These are phyloP conservation scores for Polymixis lichenea DNA, from an alignment of 2,888 invertebrate species.

Conservation along the genomic window DNA sequence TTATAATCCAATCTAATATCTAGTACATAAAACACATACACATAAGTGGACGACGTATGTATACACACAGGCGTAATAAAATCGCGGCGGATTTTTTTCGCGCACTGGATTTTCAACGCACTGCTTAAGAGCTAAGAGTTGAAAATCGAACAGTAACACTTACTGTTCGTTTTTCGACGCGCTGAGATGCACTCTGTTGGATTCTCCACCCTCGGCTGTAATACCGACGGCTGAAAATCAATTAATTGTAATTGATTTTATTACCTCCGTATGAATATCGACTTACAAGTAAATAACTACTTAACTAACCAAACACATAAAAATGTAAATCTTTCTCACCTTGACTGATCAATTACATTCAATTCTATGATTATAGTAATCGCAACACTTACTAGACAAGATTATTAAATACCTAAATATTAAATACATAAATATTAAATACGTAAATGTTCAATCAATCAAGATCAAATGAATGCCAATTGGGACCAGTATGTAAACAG, in stretches of 20 bases:
- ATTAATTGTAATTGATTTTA: no score
- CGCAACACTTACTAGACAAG: constrained; percentile 40
- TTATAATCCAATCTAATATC: constrained; percentile 18
- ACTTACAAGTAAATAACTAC: constrained; percentile 6
- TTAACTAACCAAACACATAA: constrained; percentile 49
- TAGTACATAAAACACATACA: constrained; percentile 12
- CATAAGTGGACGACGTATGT: background rate
- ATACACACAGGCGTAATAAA: no score
- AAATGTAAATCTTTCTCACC: constrained; percentile 60
- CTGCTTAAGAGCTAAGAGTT: no score
- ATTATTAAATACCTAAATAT: constrained; percentile 14
- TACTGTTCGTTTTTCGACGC: no score
- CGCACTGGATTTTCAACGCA: no score
- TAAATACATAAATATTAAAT: constrained; percentile 22
- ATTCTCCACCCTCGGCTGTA: no score
- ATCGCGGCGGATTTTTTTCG: no score
- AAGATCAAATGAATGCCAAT: constrained; percentile 35
- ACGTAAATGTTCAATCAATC: constrained; percentile 45
- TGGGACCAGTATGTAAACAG: constrained; percentile 29
- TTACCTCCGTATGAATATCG: no score
- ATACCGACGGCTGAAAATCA: no score
- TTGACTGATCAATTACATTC: constrained; percentile 56
- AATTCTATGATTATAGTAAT: constrained; percentile 46
- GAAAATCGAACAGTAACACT: no score
- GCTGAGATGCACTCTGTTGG: no score